Conservation (phyloP, 2,888 invertebrate genomes). For the Lasioglossum villosulum region DNA sequence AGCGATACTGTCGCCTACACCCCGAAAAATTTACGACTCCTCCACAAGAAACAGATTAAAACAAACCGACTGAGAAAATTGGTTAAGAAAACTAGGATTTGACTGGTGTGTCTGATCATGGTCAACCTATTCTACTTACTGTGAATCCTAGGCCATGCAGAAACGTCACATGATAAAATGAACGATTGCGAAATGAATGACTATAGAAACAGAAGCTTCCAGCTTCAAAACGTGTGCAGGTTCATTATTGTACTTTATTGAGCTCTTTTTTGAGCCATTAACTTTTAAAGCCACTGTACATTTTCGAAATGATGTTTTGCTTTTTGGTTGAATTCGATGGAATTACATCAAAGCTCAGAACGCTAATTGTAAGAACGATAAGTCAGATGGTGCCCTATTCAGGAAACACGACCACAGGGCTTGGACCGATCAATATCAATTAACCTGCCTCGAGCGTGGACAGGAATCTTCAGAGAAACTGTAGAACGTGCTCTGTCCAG, state of each 20-base stretch:
- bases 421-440: constrained; percentile 15
- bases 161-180: background rate
- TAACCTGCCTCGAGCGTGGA: background rate
- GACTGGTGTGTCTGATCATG: background rate
- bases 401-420: background rate
- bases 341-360: too few species aligned
- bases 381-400: background rate
- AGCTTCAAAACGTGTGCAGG: background rate
- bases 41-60: background rate
- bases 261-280: background rate
- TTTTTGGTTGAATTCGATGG: background rate
- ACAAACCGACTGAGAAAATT: background rate
- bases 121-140: background rate
- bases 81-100: background rate
- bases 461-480: constrained; percentile 1
- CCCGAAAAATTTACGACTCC: constrained; percentile 29
- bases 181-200: background rate
- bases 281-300: background rate
- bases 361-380: constrained; percentile 15
- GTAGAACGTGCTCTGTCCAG: background rate
- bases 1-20: background rate
- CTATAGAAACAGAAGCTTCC: background rate
- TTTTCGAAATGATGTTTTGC: background rate
- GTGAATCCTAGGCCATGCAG: background rate
- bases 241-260: background rate